Base-by-base conservation (phyloP, 2,888 invertebrate genomes). In the Ferdinandea cuprea region DNA sequence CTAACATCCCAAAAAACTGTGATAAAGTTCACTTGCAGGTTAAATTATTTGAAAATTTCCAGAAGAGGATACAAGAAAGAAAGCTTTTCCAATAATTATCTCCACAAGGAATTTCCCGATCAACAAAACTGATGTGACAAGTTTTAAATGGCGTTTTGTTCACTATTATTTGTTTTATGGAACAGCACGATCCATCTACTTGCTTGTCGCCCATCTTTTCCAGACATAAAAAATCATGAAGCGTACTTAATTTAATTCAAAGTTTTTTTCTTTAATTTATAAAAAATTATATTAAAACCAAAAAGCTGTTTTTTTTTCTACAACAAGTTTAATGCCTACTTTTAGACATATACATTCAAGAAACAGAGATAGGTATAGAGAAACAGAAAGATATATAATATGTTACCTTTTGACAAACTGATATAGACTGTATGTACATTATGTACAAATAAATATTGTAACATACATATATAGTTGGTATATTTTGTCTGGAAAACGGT, bases 51-150 rank as follows among this genome's bases (percentile, higher is more conserved):
- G 61, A 50, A 80, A 74, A 44, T 37, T 66, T 40, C 7, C 37
- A 56, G 61, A 40, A 50, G n/a, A n/a, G n/a, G n/a, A 13, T 1
- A 86, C 77, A 44, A 46, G 68, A 58, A 59, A 59, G 71, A 61
- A 61, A 66, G 13, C 32, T 37, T 80, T 52, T 42, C 19, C 32
- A 68, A 69, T 74, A 69, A 79, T 59, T 52, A 56, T 30, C 17
- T 58, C 65, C 71, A 69, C 90, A 91, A 91, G 91, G 91, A 88
- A 90, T 88, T 89, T 88, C 89, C 88, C 90, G 90, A 91, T 91
- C 91, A 91, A 89, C 91, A 91, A 91, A 91, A 91, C 90, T 91
- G 88, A 91, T 91, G 90, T 91, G 91, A 91, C 91, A 91, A 90
- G 87, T 86, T 90, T 85, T 81, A 58, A 85, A 85, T 84, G 83